These are phyloP conservation scores for Hippocampus comes DNA, from an alignment of 2,113 vertebrate genomes.

Conservation along the genomic window DNA sequence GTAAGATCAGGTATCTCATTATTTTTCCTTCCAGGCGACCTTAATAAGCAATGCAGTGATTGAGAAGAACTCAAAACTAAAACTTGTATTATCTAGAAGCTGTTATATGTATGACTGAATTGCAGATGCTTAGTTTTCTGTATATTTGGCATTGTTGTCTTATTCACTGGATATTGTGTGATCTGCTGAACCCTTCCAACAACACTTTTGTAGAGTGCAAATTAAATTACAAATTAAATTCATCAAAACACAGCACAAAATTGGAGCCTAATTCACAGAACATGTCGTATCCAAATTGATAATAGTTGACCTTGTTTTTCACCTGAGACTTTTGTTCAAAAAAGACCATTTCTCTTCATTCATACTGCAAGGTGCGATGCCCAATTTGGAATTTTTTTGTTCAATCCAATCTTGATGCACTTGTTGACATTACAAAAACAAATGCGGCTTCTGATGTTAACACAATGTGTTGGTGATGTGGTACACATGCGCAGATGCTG, in stretches of 20 bases:
- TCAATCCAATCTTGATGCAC: no score
- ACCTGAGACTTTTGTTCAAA: no score
- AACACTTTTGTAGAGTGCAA: slow-evolving; percentile 16
- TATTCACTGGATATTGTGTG: slow-evolving; percentile 51
- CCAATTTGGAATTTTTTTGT: no score
- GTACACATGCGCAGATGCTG: no score
- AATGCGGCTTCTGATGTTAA: no score
- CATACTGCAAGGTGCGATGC: no score
- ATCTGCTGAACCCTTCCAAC: slow-evolving; percentile 37
- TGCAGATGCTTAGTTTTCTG: slow-evolving; percentile 2
- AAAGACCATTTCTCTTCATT: no score
- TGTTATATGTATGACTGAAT: not conserved
- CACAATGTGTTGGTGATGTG: no score
- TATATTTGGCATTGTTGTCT: slow-evolving; percentile 30
- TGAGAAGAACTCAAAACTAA: slow-evolving; percentile 28
- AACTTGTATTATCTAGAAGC: not conserved
- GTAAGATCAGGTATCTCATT: not conserved
- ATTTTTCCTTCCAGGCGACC: not conserved
- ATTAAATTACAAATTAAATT: slow-evolving; percentile 9
- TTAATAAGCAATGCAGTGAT: slow-evolving; percentile 2
- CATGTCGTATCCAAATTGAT: not conserved
- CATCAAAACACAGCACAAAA: not conserved
- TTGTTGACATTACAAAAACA: no score
- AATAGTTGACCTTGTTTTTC: not conserved
- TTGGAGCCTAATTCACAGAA: not conserved